These are phyloP conservation scores for Venturia canescens DNA, from an alignment of 1,140 invertebrate species.

Conservation along the genomic window DNA sequence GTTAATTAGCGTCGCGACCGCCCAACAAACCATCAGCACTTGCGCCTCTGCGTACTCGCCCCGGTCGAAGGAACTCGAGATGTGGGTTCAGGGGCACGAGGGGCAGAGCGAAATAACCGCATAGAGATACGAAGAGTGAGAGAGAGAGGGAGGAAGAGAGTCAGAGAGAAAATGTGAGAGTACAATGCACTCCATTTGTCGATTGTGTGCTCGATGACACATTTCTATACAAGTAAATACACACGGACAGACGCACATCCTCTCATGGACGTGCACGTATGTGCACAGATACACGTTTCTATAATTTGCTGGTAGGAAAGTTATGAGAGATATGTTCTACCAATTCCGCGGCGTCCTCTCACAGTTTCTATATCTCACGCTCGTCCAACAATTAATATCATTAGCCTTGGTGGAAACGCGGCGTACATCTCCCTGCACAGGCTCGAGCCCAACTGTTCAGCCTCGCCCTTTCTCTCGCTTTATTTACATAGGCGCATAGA, in stretches of 20 bases:
- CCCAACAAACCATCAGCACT: slow-evolving; percentile 37
- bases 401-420: slow-evolving; percentile 29
- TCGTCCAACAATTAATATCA: slow-evolving; percentile 39
- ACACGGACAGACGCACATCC: no score
- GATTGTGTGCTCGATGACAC: slow-evolving; percentile 37
- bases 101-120: not conserved
- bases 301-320: slow-evolving; percentile 5
- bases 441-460: not conserved
- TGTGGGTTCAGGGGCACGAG: not conserved
- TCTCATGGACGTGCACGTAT: no score
- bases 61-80: not conserved
- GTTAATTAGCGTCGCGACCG: slow-evolving; percentile 40
- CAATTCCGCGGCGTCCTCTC: not conserved
- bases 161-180: slow-evolving; percentile 28
- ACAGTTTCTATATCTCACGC: slow-evolving; percentile 29
- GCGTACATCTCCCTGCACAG: not conserved
- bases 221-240: not conserved
- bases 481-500: not conserved
- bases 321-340: slow-evolving; percentile 22
- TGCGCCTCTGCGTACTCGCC: not conserved
- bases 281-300: not conserved
- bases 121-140: slow-evolving; percentile 11
- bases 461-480: not conserved
- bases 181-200: slow-evolving; percentile 40
- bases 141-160: slow-evolving; percentile 9